Evolutionary conservation across 1,140 invertebrate genomes (phyloP).

Genomic region (Paralvinella palmiformis): DNA sequence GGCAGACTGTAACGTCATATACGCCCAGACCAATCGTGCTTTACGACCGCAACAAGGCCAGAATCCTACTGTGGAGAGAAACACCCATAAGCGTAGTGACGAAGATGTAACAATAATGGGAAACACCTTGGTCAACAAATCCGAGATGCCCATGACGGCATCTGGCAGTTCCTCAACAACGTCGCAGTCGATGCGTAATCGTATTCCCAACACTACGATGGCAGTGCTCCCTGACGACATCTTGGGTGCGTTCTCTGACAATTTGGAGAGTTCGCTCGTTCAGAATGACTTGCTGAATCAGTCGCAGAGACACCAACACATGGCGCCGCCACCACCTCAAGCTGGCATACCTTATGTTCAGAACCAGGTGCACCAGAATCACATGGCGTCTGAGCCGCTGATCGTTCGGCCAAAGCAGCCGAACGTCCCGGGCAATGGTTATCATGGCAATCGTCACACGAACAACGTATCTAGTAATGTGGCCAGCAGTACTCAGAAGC

Average conservation of each 20-base stretch:
- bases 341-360: conserved; percentile 68
- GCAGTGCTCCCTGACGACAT: conserved; percentile 25
- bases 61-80: conserved; percentile 82
- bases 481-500: not conserved
- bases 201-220: not conserved
- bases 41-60: conserved; percentile 78
- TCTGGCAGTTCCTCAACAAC: not conserved
- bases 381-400: conserved; percentile 20
- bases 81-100: conserved; percentile 54
- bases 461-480: not conserved
- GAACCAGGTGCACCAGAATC: conserved; percentile 67
- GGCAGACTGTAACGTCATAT: conserved; percentile 26
- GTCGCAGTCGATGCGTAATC: conserved; percentile 24
- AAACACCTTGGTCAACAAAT: conserved; percentile 60
- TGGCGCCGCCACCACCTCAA: conserved; percentile 42
- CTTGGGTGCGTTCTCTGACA: conserved; percentile 50
- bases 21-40: conserved; percentile 27
- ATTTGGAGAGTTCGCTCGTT: conserved; percentile 46
- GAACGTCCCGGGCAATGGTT: conserved; percentile 43
- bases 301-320: conserved; percentile 11
- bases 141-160: conserved; percentile 25
- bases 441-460: not conserved
- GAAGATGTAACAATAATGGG: conserved; percentile 59
- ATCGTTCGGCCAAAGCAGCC: conserved; percentile 54
- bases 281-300: conserved; percentile 51